Conservation (phyloP, 2,113 vertebrate genomes). For the Noturus placidus region DNA sequence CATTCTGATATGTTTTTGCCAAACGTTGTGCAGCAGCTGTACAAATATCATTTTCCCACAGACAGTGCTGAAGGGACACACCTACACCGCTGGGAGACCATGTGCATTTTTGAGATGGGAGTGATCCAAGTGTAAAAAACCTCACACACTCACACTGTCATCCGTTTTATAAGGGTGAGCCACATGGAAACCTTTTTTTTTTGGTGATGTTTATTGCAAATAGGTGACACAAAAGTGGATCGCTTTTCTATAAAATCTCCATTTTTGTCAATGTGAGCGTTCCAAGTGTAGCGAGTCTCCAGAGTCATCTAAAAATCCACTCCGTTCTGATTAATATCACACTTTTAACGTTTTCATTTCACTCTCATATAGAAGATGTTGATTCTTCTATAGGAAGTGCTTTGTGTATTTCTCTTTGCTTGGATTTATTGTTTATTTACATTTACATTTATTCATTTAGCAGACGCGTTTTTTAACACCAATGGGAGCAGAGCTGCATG, state of each 20-base stretch:
- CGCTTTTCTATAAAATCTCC: not conserved
- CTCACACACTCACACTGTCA: not conserved
- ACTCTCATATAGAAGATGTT: not conserved
- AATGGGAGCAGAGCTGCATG: no score
- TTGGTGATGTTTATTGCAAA: not conserved
- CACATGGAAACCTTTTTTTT: not conserved
- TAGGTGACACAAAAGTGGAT: not conserved
- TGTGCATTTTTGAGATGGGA: slow-evolving; percentile 28
- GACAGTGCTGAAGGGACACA: slow-evolving; percentile 33
- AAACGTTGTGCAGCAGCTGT: slow-evolving; percentile 36
- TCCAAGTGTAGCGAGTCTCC: not conserved
- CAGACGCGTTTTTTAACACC: no score
- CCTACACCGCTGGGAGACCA: slow-evolving; percentile 32
- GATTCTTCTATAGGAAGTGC: no score
- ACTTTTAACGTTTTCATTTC: not conserved
- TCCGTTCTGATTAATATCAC: not conserved
- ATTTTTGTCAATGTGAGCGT: not conserved
- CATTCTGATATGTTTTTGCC: slow-evolving; percentile 48
- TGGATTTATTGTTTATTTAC: no score
- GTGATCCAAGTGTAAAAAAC: not conserved
- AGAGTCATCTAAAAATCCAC: not conserved
- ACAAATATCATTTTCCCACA: slow-evolving; percentile 37
- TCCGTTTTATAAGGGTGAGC: no score
- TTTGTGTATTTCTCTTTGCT: no score
- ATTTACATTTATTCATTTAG: no score